These are phyloP conservation scores for Neoitamus cyanurus DNA, from an alignment of 2,888 invertebrate species.

Conservation along the genomic window DNA sequence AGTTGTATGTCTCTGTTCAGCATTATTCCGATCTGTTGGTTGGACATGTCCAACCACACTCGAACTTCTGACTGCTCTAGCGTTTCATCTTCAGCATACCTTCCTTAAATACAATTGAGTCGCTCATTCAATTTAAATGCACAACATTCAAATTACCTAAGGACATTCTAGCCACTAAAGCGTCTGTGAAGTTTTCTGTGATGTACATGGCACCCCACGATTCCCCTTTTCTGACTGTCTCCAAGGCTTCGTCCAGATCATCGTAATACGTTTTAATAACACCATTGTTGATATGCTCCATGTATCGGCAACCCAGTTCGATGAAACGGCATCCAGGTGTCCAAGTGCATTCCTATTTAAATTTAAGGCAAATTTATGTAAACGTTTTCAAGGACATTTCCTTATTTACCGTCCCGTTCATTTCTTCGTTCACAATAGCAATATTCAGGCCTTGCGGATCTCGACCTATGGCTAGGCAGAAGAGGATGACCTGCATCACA, in stretches of 20 bases:
- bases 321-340: conserved; percentile 75
- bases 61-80: conserved; percentile 87
- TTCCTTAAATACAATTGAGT: conserved; percentile 65
- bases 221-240: conserved; percentile 79
- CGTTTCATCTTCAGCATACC: conserved; percentile 87
- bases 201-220: conserved; percentile 92
- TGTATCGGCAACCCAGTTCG: conserved; percentile 82
- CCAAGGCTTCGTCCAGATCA: conserved; percentile 74
- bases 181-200: conserved; percentile 89
- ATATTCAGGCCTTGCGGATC: conserved; percentile 85
- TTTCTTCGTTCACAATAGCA: conserved; percentile 81
- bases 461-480: conserved; percentile 90
- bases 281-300: conserved; percentile 79
- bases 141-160: conserved; percentile 68
- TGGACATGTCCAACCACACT: conserved; percentile 94
- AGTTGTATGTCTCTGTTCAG: conserved; percentile 86
- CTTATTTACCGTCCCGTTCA: conserved; percentile 66
- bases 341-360: conserved; percentile 61
- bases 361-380: background rate
- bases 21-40: conserved; percentile 94
- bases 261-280: conserved; percentile 78
- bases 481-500: conserved; percentile 93
- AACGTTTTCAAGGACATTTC: background rate
- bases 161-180: conserved; percentile 83
- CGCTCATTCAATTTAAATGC: background rate